A percentile compares a stretch with the other conserved stretches of the same genome.
Evolutionary conservation across 2,888 invertebrate species (phyloP).

Genomic region (Syritta pipiens): DNA sequence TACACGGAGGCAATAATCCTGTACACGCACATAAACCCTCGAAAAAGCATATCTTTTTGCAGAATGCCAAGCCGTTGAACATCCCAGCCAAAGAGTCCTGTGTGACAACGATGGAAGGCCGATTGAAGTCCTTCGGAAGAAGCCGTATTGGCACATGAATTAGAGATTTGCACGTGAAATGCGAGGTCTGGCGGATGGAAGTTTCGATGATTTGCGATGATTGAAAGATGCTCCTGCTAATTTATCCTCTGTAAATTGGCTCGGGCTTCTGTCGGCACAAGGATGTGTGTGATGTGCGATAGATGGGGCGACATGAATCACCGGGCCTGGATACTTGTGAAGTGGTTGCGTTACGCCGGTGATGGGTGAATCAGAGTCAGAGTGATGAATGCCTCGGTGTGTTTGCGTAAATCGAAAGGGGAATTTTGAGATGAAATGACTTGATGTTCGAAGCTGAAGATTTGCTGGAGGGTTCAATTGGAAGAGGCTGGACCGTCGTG

Average conservation of each 20-base stretch:
- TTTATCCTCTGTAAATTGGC: slow-evolving; percentile 57
- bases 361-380: too few relatives aligned
- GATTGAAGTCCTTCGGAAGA: slow-evolving; percentile 38
- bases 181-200: slow-evolving; percentile 42
- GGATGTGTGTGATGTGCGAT: slow-evolving; percentile 2
- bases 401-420: too few relatives aligned
- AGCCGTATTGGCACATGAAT: slow-evolving; percentile 57
- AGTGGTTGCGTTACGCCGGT: too few relatives aligned
- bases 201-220: slow-evolving; percentile 60
- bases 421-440: too few relatives aligned
- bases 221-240: slow-evolving; percentile 62
- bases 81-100: slow-evolving; percentile 1
- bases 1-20: slow-evolving; percentile 22
- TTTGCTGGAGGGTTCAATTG: too few relatives aligned
- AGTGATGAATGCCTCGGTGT: too few relatives aligned
- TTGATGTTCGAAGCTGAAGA: too few relatives aligned
- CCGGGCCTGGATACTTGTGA: too few relatives aligned
- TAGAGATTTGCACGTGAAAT: slow-evolving; percentile 49
- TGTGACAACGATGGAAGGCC: slow-evolving; percentile 27
- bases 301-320: background rate
- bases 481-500: too few relatives aligned
- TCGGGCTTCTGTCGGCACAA: background rate
- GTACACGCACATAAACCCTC: slow-evolving; percentile 9
- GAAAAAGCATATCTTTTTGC: background rate
- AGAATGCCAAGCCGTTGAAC: background rate